Evolutionary conservation across 2,888 invertebrate species (phyloP).

Genomic region (Drosophila prolongata): DNA sequence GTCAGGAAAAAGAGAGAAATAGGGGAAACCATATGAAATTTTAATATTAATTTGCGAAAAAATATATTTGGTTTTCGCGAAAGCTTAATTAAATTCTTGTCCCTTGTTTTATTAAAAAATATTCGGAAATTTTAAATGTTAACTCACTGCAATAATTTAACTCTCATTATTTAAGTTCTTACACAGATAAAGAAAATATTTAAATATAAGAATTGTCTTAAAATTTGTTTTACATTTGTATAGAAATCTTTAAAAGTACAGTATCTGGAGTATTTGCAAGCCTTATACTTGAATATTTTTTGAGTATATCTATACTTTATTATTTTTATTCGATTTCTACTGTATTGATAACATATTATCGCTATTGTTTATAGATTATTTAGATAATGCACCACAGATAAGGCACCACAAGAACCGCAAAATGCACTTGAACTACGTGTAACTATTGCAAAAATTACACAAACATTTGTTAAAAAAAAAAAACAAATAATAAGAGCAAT

Average conservation of each 20-base stretch:
- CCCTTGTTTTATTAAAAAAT: constrained; percentile 7
- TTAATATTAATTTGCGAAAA: constrained; percentile 38
- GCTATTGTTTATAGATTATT: constrained; percentile 7
- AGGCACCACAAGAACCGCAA: constrained; percentile 27
- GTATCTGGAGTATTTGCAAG: too few species aligned
- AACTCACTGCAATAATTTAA: too few species aligned
- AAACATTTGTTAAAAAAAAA: not conserved
- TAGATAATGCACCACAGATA: constrained; percentile 28
- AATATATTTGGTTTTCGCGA: constrained; percentile 20
- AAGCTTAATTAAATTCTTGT: constrained; percentile 45
- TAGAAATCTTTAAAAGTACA: too few species aligned
- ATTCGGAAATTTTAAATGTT: too few species aligned
- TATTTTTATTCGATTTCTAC: not conserved
- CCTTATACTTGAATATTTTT: too few species aligned
- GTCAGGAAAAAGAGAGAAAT: not conserved
- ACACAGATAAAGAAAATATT: not conserved
- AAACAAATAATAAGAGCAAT: not conserved
- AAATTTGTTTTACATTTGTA: too few species aligned
- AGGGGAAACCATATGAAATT: constrained; percentile 15
- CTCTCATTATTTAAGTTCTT: too few species aligned
- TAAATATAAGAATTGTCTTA: too few species aligned
- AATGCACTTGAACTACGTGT: constrained; percentile 16
- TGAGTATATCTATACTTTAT: too few species aligned
- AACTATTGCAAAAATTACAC: constrained; percentile 11
- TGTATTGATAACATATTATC: constrained; percentile 21